phyloP scores from a whole-genome alignment of 2,888 invertebrate genomes.

The Eupithecia subfuscata region DNA sequence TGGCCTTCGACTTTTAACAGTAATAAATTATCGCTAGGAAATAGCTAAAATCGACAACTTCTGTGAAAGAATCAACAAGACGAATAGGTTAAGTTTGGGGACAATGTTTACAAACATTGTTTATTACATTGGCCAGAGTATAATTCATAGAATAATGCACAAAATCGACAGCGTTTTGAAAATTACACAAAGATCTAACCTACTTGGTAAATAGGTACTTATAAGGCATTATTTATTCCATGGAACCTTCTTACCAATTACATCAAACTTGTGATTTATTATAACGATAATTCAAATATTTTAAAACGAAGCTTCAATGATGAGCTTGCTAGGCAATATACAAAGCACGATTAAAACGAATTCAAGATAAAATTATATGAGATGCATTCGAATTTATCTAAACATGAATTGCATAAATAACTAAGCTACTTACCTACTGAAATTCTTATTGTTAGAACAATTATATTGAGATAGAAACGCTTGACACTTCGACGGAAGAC shows the following conservation, averaged over 20 bases:
- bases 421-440: conserved; percentile 54
- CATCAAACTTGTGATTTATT: not conserved
- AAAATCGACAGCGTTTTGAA: not conserved
- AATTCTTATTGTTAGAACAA: conserved; percentile 37
- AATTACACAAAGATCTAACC: not conserved
- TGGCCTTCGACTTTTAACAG: too few relatives aligned
- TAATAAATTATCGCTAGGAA: too few relatives aligned
- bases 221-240: conserved; percentile 1
- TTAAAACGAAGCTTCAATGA: conserved; percentile 11
- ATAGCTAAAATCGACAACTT: too few relatives aligned
- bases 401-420: conserved; percentile 56
- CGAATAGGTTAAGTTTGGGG: too few relatives aligned
- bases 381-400: conserved; percentile 47
- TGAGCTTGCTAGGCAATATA: conserved; percentile 33
- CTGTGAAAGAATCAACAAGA: too few relatives aligned
- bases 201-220: not conserved
- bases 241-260: not conserved
- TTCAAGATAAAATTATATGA: conserved; percentile 42
- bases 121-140: not conserved
- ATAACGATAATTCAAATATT: not conserved
- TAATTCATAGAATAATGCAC: not conserved
- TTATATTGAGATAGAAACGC: conserved; percentile 26
- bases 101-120: too few relatives aligned
- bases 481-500: conserved; percentile 73
- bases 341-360: conserved; percentile 40